Conservation (phyloP, 2,888 invertebrate genomes). For the Tolmerus cingulatus region DNA sequence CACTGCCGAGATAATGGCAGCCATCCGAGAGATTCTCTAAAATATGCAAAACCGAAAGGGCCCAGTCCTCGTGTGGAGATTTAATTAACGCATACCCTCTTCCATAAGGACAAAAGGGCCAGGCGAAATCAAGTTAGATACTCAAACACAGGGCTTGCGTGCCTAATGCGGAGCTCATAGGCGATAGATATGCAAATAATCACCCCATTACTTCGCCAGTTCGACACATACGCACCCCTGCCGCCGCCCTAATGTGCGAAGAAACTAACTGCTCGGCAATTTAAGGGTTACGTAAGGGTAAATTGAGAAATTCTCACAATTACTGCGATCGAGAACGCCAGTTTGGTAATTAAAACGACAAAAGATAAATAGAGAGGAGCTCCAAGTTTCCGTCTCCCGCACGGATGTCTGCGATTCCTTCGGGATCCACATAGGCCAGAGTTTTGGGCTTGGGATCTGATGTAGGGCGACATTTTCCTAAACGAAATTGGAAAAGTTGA, state of each 20-base stretch:
- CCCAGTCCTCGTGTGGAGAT: background rate
- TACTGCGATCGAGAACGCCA: conserved; percentile 33
- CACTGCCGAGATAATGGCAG: background rate
- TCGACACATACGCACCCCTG: background rate
- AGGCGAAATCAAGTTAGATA: conserved; percentile 24
- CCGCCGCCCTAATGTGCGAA: background rate
- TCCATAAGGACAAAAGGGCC: background rate
- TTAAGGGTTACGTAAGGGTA: conserved; percentile 38
- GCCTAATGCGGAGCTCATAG: background rate
- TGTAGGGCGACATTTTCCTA: conserved; percentile 19
- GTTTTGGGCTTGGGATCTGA: background rate
- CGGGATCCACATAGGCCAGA: background rate
- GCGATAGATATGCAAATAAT: conserved; percentile 35
- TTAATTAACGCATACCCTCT: conserved; percentile 25
- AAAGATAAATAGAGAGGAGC: conserved; percentile 29
- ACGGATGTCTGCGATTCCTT: background rate
- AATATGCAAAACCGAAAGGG: conserved; percentile 10
- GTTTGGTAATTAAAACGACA: conserved; percentile 40
- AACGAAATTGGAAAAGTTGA: conserved; percentile 33
- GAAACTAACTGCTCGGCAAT: conserved; percentile 20
- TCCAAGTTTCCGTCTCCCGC: background rate
- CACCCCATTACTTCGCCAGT: background rate
- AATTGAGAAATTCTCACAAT: conserved; percentile 38
- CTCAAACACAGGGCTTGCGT: background rate
- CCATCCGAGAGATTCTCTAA: background rate